These are phyloP conservation scores for Melanotaenia trifasciata DNA, from an alignment of 2,797 vertebrate species.

Conservation along the genomic window DNA sequence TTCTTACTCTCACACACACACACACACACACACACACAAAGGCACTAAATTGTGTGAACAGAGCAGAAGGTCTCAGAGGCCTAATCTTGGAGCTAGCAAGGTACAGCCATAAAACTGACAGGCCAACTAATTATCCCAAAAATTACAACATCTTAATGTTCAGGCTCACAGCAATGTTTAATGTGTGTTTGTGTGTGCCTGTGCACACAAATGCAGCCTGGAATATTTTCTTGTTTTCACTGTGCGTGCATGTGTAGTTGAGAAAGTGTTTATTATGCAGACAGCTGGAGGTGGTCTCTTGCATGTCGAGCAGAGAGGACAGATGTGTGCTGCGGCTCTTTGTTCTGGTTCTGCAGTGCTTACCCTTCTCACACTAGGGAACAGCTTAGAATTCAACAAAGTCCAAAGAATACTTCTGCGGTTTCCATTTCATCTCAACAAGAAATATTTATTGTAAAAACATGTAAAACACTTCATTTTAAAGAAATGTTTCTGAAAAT, in stretches of 20 bases:
- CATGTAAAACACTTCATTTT: neutral
- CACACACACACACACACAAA: constrained; percentile 54
- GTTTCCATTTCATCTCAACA: constrained; percentile 6
- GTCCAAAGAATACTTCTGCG: constrained; percentile 9
- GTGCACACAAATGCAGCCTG: constrained; percentile 1
- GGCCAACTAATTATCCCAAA: constrained; percentile 89
- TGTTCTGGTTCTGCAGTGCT: constrained; percentile 63
- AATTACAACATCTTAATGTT: constrained; percentile 87
- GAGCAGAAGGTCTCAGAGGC: constrained; percentile 81
- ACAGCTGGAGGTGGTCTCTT: constrained; percentile 77
- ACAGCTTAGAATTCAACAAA: constrained; percentile 25
- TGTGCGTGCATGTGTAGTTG: constrained; percentile 29
- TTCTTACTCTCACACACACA: constrained; percentile 15
- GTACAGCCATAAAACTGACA: constrained; percentile 91
- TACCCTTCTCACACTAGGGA: constrained; percentile 17
- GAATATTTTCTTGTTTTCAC: constrained; percentile 41
- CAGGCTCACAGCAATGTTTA: constrained; percentile 68
- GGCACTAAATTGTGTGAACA: constrained; percentile 45
- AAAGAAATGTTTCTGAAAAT: neutral
- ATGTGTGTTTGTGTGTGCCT: constrained; percentile 13
- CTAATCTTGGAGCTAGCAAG: constrained; percentile 81
- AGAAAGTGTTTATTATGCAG: constrained; percentile 70
- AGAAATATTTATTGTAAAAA: constrained; percentile 8
- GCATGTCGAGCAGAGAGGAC: constrained; percentile 69
- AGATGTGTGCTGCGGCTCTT: constrained; percentile 69